A percentile compares a stretch with the other conserved stretches of the same genome.
Evolutionary conservation across 1,140 invertebrate genomes (phyloP).

Genomic region (Hycleus phaleratus): DNA sequence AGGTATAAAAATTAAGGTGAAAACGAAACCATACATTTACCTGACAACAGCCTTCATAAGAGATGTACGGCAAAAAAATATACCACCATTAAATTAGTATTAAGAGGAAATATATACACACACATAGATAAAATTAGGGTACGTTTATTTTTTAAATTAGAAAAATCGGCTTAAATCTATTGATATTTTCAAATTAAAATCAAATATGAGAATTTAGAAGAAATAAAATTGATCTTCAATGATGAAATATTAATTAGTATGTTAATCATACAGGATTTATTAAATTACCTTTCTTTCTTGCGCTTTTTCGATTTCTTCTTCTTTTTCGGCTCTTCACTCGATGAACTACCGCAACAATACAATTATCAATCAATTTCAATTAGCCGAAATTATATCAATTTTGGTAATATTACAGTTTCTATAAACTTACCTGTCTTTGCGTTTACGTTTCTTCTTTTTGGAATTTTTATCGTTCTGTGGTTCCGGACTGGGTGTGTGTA

Average conservation of each 20-base stretch:
- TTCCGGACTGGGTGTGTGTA: constrained; percentile 51
- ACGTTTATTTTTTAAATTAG: constrained; percentile 10
- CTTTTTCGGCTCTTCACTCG: constrained; percentile 54
- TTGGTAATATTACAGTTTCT: background rate
- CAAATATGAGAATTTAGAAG: background rate
- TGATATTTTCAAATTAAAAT: background rate
- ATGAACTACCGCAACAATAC: constrained; percentile 44
- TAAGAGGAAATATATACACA: constrained; percentile 14
- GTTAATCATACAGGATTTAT: background rate
- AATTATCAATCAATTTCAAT: background rate
- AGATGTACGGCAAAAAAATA: constrained; percentile 35
- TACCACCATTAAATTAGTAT: constrained; percentile 36
- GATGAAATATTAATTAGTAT: too few species aligned
- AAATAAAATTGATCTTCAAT: too few species aligned
- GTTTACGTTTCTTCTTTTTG: constrained; percentile 50
- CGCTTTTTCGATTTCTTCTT: constrained; percentile 63
- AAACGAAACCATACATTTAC: constrained; percentile 31
- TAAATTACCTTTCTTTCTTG: constrained; percentile 57
- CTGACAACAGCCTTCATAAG: constrained; percentile 32
- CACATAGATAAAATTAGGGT: constrained; percentile 5
- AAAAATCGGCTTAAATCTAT: too few species aligned
- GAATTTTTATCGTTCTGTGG: constrained; percentile 35
- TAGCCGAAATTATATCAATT: too few species aligned
- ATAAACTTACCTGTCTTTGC: constrained; percentile 29
- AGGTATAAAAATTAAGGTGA: constrained; percentile 23